These are phyloP conservation scores for Raja brachyura DNA, from an alignment of 2,113 vertebrate species.

Conservation along the genomic window DNA sequence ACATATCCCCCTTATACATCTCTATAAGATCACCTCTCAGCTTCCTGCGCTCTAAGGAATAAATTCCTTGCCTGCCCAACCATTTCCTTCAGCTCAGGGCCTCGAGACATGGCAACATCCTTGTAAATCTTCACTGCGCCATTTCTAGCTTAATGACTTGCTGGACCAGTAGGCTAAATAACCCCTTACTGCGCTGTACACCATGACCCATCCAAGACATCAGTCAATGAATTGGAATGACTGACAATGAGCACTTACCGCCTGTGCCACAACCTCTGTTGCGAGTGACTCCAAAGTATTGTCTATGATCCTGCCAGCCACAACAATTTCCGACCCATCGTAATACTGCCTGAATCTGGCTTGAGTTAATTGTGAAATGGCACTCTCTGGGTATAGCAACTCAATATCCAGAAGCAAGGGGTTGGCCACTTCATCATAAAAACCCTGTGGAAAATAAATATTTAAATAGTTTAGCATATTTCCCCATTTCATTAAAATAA, in stretches of 20 bases:
- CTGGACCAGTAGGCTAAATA: background rate
- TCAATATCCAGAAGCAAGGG: slow-evolving; percentile 68
- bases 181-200: background rate
- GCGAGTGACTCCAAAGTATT: slow-evolving; percentile 56
- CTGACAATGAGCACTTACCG: slow-evolving; percentile 56
- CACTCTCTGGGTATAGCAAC: slow-evolving; percentile 66
- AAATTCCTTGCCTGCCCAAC: too few species aligned
- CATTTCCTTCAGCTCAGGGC: too few species aligned
- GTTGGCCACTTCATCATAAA: slow-evolving; percentile 79
- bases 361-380: slow-evolving; percentile 61
- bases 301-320: slow-evolving; percentile 70
- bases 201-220: background rate
- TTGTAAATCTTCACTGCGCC: too few species aligned
- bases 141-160: too few species aligned
- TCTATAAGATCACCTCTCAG: too few species aligned
- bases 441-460: slow-evolving; percentile 57
- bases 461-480: background rate
- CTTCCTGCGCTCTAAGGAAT: too few species aligned
- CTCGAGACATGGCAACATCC: too few species aligned
- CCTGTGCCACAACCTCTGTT: slow-evolving; percentile 64
- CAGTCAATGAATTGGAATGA: background rate
- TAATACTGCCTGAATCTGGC: slow-evolving; percentile 68
- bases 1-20: too few species aligned
- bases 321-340: slow-evolving; percentile 78
- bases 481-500: background rate